Percentiles rank a stretch among this genome's conserved stretches.
Evolutionary conservation across 2,113 vertebrate genomes (phyloP).

Genomic region (Diadophis punctatus): DNA sequence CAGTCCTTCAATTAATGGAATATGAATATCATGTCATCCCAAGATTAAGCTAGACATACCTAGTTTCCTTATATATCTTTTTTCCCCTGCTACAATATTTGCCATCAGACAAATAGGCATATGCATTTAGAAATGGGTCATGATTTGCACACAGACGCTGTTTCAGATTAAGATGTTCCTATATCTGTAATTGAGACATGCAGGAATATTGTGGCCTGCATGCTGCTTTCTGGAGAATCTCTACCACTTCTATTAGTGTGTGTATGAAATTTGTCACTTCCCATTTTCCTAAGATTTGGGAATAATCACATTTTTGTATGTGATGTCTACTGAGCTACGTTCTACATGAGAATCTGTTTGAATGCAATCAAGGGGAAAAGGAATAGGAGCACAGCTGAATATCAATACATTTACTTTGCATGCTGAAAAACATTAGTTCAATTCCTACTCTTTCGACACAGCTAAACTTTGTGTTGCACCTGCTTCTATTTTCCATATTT

Average conservation of each 20-base stretch:
- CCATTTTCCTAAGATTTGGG: accelerated
- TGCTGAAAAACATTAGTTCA: not conserved
- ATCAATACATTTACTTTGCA: not conserved
- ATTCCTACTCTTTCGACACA: not conserved
- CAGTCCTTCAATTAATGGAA: not conserved
- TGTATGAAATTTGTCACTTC: accelerated
- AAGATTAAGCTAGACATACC: not conserved
- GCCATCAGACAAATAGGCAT: not conserved
- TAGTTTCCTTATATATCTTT: not conserved
- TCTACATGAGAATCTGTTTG: not conserved
- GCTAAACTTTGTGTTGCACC: not conserved
- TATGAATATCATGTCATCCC: not conserved
- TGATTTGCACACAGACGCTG: not conserved
- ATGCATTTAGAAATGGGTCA: not conserved
- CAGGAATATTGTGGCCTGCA: not conserved
- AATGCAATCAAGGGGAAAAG: not conserved
- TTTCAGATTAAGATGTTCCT: not conserved
- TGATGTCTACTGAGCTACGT: not conserved
- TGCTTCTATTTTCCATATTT: not conserved
- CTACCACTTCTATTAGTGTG: not conserved
- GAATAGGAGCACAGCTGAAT: not conserved
- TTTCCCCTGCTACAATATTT: too few species aligned
- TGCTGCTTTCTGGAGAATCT: not conserved
- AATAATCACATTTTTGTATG: not conserved
- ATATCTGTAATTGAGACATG: not conserved